These are phyloP conservation scores for Picus viridis DNA, from an alignment of 2,797 vertebrate genomes.

Conservation along the genomic window DNA sequence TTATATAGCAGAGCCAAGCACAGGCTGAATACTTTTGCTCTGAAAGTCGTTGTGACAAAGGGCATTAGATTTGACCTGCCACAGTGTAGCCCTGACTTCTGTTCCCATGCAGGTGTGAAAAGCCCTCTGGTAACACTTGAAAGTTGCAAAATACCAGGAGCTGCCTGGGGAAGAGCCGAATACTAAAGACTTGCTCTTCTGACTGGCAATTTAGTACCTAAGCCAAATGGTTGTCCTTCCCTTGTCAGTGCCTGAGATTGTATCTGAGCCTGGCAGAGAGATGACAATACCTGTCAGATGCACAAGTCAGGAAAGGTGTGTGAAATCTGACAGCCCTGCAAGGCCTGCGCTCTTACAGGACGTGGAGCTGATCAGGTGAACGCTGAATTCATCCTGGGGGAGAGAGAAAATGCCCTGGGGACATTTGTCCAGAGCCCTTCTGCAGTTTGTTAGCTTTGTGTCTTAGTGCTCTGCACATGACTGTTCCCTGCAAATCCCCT, in stretches of 20 bases:
- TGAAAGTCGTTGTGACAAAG: conserved; percentile 49
- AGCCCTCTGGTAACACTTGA: conserved; percentile 55
- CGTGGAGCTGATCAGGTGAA: neutral
- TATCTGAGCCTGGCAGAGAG: neutral
- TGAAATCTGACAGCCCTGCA: neutral
- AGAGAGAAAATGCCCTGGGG: neutral
- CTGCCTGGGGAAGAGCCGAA: conserved; percentile 43
- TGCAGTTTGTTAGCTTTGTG: neutral
- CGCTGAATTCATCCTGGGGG: neutral
- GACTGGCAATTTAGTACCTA: conserved; percentile 51
- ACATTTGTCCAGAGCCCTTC: neutral
- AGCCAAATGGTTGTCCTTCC: conserved; percentile 48
- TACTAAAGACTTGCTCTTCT: neutral
- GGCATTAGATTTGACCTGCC: conserved; percentile 27
- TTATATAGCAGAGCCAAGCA: neutral
- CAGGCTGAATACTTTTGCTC: neutral
- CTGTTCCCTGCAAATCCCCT: neutral
- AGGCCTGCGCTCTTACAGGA: neutral
- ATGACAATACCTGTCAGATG: neutral
- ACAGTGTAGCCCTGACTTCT: conserved; percentile 27
- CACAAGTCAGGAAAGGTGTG: neutral
- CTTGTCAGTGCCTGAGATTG: conserved; percentile 9
- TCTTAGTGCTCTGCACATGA: neutral
- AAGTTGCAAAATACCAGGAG: conserved; percentile 59
- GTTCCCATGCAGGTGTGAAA: conserved; percentile 55